These are phyloP conservation scores for Hassar affinis DNA, from an alignment of 2,113 vertebrate genomes.

Conservation along the genomic window DNA sequence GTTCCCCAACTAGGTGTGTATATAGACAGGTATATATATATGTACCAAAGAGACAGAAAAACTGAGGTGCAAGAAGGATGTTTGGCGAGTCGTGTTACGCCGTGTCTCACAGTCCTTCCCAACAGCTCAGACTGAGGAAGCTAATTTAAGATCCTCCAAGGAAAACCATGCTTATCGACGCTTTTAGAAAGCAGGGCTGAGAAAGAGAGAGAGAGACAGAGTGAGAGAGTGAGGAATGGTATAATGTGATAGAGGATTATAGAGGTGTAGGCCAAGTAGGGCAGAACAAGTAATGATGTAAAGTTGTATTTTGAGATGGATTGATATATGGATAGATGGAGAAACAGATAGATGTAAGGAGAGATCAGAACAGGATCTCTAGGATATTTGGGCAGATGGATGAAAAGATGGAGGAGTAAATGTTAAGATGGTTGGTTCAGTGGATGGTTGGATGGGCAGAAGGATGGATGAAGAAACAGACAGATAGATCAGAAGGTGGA, in stretches of 20 bases:
- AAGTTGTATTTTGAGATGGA: not conserved
- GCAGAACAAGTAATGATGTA: not conserved
- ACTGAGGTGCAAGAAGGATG: constrained; percentile 6
- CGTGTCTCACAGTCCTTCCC: constrained; percentile 25
- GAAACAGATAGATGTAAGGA: not conserved
- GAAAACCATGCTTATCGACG: constrained; percentile 38
- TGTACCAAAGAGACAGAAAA: not conserved
- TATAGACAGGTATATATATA: too few relatives aligned
- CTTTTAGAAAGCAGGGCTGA: constrained; percentile 42
- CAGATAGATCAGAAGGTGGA: too few relatives aligned
- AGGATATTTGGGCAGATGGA: too few relatives aligned
- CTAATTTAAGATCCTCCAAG: constrained; percentile 43
- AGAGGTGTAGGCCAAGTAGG: not conserved
- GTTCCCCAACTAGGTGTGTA: not conserved
- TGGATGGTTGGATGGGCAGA: not conserved
- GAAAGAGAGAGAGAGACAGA: not conserved
- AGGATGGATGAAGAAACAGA: too few relatives aligned
- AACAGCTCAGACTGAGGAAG: constrained; percentile 32
- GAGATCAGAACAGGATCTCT: not conserved
- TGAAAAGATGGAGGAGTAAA: too few relatives aligned
- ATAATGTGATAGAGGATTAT: not conserved
- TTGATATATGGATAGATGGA: not conserved
- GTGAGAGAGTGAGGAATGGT: not conserved
- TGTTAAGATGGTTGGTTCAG: not conserved
- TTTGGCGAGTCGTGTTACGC: constrained; percentile 8